These are phyloP conservation scores for Semnopithecus entellus DNA, from an alignment of 2,113 vertebrate species.

Conservation along the genomic window DNA sequence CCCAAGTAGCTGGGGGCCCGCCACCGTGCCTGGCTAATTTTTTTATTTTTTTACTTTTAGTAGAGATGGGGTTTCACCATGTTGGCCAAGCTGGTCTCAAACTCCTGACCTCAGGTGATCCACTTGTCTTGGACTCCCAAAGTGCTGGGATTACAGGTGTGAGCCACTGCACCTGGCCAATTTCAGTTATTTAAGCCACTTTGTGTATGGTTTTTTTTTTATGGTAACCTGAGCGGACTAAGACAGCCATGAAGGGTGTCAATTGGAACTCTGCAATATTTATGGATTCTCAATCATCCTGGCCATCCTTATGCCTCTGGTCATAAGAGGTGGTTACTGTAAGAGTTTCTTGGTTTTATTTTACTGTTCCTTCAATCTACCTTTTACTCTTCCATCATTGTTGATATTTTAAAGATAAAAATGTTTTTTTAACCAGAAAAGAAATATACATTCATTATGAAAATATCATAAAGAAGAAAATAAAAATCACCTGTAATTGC, in stretches of 20 bases:
- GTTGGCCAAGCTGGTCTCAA: too few species aligned
- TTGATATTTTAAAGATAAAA: background rate
- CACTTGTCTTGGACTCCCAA: too few species aligned
- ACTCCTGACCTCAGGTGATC: too few species aligned
- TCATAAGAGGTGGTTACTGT: background rate
- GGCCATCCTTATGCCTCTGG: background rate
- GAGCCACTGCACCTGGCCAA: too few species aligned
- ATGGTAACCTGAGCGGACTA: background rate
- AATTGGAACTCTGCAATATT: background rate
- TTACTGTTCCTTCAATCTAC: background rate
- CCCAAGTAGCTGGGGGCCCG: too few species aligned
- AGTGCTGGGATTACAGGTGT: too few species aligned
- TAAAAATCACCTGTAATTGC: background rate
- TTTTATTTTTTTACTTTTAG: too few species aligned
- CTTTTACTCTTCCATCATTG: background rate
- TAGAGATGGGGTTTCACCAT: too few species aligned
- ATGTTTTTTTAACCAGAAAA: background rate
- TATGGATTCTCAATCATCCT: background rate
- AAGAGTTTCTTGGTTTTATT: background rate
- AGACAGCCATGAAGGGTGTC: background rate
- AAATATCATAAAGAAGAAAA: background rate
- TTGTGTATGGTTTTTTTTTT: background rate
- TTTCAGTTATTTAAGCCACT: background rate
- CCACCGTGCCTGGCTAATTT: too few species aligned
- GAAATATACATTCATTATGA: background rate